Percentiles rank a stretch among this genome's conserved stretches.
Conservation (phyloP, 1,140 invertebrate genomes). For the Leptinotarsa texana region DNA sequence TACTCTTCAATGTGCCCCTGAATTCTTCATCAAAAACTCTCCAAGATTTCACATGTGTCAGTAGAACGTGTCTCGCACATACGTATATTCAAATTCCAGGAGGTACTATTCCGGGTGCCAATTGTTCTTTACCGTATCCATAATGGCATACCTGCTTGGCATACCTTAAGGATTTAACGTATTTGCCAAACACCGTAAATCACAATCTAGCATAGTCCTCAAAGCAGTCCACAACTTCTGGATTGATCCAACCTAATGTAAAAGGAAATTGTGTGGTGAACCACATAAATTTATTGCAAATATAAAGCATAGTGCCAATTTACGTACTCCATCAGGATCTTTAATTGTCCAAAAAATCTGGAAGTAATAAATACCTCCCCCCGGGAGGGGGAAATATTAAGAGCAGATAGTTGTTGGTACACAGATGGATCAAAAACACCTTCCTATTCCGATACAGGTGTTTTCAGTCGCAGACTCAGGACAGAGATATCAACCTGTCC, state of each 20-base stretch:
- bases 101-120: conserved; percentile 30
- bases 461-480: no score
- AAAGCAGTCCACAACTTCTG: conserved; percentile 33
- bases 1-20: conserved; percentile 26
- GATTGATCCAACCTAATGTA: conserved; percentile 46
- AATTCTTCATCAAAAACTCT: conserved; percentile 60
- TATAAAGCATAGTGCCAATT: no score
- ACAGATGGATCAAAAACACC: no score
- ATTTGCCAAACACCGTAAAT: conserved; percentile 23
- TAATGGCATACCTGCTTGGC: conserved; percentile 22
- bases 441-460: no score
- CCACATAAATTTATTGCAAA: no score
- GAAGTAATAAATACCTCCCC: no score
- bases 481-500: no score
- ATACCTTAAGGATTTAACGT: conserved; percentile 19
- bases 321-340: no score
- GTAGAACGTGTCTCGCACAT: conserved; percentile 61
- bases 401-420: no score
- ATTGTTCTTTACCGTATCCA: conserved; percentile 21
- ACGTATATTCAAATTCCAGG: conserved; percentile 61
- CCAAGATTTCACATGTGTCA: conserved; percentile 62
- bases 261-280: no score
- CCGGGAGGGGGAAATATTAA: no score
- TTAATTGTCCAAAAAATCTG: no score
- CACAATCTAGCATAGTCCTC: conserved; percentile 51